Base-by-base conservation (phyloP, 1,140 invertebrate genomes). In the Episyrphus balteatus region DNA sequence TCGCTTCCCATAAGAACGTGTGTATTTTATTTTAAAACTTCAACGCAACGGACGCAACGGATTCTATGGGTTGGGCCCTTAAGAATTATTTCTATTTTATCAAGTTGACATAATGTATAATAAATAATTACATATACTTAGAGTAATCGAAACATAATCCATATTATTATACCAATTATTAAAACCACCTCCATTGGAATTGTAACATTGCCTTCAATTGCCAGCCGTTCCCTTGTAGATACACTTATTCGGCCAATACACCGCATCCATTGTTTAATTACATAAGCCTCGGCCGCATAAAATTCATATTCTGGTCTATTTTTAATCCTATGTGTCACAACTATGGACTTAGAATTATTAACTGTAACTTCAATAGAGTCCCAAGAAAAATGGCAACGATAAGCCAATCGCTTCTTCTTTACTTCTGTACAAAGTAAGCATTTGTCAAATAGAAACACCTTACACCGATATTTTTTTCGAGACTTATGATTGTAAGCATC, bases 111-210 rank as follows among this genome's bases (percentile, higher is more conserved):
- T n/a, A n/a, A n/a, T n/a, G n/a, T n/a, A n/a, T 26, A 5, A 26
- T 26, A 26, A 3, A 5, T 26, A 26, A 26, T 26, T 26, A 3
- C 21, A 26, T 5, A n/a, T 5, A 26, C 21, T 26, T 26, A 26
- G 8, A 26, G 8, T 26, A 26, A 26, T 32, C 58, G 62, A 62
- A 62, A 65, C 36, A 66, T 62, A 14, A 59, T 54, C 62, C 62
- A 66, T 17, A 66, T 52, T 42, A 57, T 53, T 13, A 59, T 30
- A 8, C 46, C 32, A 2, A 65, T 58, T 7, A 54, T 54, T 38
- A 66, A 50, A 15, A 66, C 57, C 53, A 66, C 44, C 47, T 66
- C 60, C 62, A 66, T 66, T 32, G 62, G 62, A 51, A 66, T 21
- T 9, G 54, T 54, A 18, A 66, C 61, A 37, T 61, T 66, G 17